phyloP scores from a whole-genome alignment of 1,140 invertebrate species.

The Drosophila nigromelanica region DNA sequence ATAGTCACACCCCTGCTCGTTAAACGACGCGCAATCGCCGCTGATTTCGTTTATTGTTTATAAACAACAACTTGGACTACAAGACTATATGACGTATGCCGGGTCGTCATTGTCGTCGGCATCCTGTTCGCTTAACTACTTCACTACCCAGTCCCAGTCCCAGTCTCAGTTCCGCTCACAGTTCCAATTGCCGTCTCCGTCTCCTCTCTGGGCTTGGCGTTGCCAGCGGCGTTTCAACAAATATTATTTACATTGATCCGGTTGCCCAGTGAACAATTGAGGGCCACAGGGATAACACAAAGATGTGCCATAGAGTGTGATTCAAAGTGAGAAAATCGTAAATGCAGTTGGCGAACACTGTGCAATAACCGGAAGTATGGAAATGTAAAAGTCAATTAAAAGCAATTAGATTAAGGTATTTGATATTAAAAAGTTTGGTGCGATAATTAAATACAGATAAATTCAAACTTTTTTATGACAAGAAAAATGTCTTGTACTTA shows the following conservation, averaged over 20 bases:
- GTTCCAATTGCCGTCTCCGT: slow-evolving; percentile 19
- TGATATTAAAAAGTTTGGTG: slow-evolving; percentile 2
- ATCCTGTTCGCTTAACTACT: slow-evolving; percentile 33
- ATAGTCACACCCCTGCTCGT: slow-evolving; percentile 4
- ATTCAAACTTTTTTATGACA: too few species aligned
- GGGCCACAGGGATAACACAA: slow-evolving; percentile 25
- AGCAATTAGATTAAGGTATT: slow-evolving; percentile 6
- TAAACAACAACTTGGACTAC: slow-evolving; percentile 71
- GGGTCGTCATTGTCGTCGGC: slow-evolving; percentile 59
- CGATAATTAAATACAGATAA: too few species aligned
- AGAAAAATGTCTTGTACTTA: too few species aligned
- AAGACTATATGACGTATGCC: slow-evolving; percentile 64
- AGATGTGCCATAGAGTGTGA: slow-evolving; percentile 29
- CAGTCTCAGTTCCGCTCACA: slow-evolving; percentile 14
- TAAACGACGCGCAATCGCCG: slow-evolving; percentile 30
- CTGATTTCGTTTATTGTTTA: slow-evolving; percentile 77
- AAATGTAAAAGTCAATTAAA: slow-evolving; percentile 1
- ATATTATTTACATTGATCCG: slow-evolving; percentile 71
- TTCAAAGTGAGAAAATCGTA: slow-evolving; percentile 13
- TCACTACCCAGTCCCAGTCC: neutral
- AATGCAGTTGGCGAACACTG: neutral
- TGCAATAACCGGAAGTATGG: slow-evolving; percentile 6
- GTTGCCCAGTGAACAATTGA: slow-evolving; percentile 72
- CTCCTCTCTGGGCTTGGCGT: slow-evolving; percentile 39
- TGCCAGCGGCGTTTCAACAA: slow-evolving; percentile 57